phyloP scores from a whole-genome alignment of 1,140 invertebrate species.

The Zaprionus davidi region DNA sequence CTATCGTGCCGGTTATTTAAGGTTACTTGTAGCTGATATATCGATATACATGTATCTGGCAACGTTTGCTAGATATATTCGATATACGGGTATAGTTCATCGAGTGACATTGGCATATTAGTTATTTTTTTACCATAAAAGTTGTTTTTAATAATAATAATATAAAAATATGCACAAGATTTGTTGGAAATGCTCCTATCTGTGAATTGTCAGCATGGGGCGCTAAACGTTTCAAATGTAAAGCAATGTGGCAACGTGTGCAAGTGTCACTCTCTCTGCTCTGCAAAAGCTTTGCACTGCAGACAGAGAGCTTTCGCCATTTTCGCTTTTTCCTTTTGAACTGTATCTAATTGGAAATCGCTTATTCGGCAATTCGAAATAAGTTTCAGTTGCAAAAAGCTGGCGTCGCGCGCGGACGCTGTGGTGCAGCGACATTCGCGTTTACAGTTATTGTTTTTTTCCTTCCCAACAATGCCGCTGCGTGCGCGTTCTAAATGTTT shows the following conservation, averaged over 20 bases:
- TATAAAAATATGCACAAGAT: neutral
- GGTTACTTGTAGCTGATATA: neutral
- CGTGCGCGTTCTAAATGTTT: conserved; percentile 26
- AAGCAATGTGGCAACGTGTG: conserved; percentile 7
- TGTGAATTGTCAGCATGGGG: neutral
- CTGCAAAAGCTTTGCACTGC: conserved; percentile 25
- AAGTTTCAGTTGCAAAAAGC: conserved; percentile 55
- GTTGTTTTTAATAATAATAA: neutral
- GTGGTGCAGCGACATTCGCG: conserved; percentile 17
- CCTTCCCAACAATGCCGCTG: conserved; percentile 8
- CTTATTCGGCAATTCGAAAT: conserved; percentile 44
- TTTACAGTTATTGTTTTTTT: conserved; percentile 9
- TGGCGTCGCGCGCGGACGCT: conserved; percentile 40
- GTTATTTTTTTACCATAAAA: neutral
- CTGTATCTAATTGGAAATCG: conserved; percentile 43
- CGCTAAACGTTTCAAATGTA: neutral
- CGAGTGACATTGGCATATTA: neutral
- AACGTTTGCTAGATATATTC: neutral
- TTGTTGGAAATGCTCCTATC: neutral
- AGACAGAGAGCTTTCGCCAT: conserved; percentile 11
- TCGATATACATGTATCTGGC: neutral
- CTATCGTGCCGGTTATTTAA: neutral
- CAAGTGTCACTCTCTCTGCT: neutral
- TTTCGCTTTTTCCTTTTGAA: conserved; percentile 27
- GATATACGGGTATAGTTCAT: neutral